These are phyloP conservation scores for Hippotragus niger DNA, from an alignment of 2,113 vertebrate genomes.

Conservation along the genomic window DNA sequence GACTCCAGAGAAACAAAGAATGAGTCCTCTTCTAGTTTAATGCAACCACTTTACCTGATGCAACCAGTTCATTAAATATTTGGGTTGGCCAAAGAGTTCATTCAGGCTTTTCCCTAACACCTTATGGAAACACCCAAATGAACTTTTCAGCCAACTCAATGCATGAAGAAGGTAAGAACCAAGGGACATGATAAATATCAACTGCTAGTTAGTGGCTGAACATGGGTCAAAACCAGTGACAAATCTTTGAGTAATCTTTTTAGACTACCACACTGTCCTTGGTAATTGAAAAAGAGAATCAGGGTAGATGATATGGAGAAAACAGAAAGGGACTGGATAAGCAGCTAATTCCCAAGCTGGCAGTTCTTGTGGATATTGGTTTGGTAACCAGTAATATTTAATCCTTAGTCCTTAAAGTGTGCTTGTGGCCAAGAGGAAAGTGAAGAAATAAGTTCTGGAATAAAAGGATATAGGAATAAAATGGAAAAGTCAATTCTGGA, in stretches of 20 bases:
- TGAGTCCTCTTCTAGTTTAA: neutral
- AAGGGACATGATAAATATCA: neutral
- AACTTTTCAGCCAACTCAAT: neutral
- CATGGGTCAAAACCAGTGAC: neutral
- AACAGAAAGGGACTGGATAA: neutral
- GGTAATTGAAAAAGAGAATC: neutral
- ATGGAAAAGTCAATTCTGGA: neutral
- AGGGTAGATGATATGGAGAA: neutral
- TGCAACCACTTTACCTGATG: neutral
- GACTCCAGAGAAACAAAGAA: neutral
- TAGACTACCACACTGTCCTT: neutral
- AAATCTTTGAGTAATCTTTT: neutral
- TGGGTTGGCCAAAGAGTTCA: neutral
- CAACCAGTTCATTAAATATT: neutral
- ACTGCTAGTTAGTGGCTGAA: neutral
- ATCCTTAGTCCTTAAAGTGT: neutral
- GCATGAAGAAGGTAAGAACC: neutral
- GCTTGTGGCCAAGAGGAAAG: neutral
- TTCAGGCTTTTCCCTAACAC: neutral
- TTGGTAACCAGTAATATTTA: neutral
- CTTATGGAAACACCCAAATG: neutral
- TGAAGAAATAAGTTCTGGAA: neutral
- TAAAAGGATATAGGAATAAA: neutral
- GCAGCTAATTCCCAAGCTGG: neutral
- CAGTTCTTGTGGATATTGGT: neutral